Evolutionary conservation across 2,113 vertebrate genomes (phyloP), one percentile per base, ranked within the genome.

Genomic region (Xyliphius kryptos): DNA sequence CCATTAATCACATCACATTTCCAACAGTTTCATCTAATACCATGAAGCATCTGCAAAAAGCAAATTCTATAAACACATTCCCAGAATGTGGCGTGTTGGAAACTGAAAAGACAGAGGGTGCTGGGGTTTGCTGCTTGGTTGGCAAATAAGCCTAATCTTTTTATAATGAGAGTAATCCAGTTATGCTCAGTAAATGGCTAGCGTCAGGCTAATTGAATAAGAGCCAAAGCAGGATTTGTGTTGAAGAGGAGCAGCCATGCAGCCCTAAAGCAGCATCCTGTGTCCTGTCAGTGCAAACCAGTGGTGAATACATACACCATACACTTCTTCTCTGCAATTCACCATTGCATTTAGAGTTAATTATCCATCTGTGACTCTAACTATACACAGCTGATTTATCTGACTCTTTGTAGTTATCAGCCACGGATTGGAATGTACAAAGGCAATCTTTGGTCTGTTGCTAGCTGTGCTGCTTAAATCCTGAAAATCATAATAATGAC

Each of bases 161-260:
- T 94, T 92, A 93, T 88, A 89, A 89, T 79, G 83, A 84, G 84
- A 85, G 78, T 94, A 94, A 97, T 96, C 90, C 87, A 82, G 85
- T 97, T 96, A 94, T 80, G 66, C 77, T 82, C 81, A 83, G 84
- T 83, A 86, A 89, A 89, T 79, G 88, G 91, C 76, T 85, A 89
- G 91, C 83, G 92, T 91, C 91, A 88, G 71, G 72, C 83, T 91
- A 94, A 94, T 88, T 88, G 87, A 90, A 91, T 91, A 86, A 91
- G 79, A 86, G 77, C 47, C 66, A 66, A 61, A 62, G 44, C 62
- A 49, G 54, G 59, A 61, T 66, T 64, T 66, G 61, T 63, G 59
- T 62, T 43, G 59, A 59, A 47, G 16, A 51, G 58, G 36, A n/a
- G 17, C 59, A n/a, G n/a, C n/a, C n/a, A n/a, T n/a, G n/a, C 55